A percentile compares a stretch with the other conserved stretches of the same genome.
Evolutionary conservation across 2,113 vertebrate species (phyloP).

Genomic region (Polypterus senegalus): DNA sequence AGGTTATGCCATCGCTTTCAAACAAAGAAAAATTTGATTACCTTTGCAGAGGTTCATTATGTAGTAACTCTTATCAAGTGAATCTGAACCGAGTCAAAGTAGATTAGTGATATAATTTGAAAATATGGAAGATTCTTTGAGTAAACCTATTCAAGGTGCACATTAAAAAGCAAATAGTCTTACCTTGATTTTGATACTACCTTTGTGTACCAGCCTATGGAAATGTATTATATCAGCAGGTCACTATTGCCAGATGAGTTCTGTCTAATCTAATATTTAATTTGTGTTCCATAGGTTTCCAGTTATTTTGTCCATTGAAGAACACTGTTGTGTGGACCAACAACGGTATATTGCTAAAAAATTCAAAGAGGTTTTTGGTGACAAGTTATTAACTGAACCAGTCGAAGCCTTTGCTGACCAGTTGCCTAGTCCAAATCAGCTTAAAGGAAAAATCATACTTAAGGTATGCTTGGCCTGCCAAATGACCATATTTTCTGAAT

Average conservation of each 20-base stretch:
- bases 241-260: not conserved
- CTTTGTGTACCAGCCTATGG: not conserved
- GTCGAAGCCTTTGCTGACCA: conserved; percentile 82
- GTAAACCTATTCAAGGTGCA: too few relatives aligned
- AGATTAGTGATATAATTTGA: too few relatives aligned
- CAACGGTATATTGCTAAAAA: conserved; percentile 83
- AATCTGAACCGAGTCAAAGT: too few relatives aligned
- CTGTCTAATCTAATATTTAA: not conserved
- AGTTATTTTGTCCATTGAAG: conserved; percentile 85
- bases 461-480: conserved; percentile 51
- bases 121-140: too few relatives aligned
- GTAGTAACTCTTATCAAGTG: too few relatives aligned
- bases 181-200: not conserved
- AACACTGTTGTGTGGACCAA: conserved; percentile 83
- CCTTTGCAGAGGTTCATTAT: too few relatives aligned
- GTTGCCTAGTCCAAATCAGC: conserved; percentile 80
- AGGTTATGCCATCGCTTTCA: too few relatives aligned
- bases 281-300: conserved; percentile 59
- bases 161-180: not conserved
- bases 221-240: not conserved
- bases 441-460: conserved; percentile 85
- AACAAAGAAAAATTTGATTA: too few relatives aligned
- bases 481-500: too few relatives aligned
- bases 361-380: conserved; percentile 77
- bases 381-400: conserved; percentile 67